These are phyloP conservation scores for Pollenia amentaria DNA, from an alignment of 2,888 invertebrate genomes.

Conservation along the genomic window DNA sequence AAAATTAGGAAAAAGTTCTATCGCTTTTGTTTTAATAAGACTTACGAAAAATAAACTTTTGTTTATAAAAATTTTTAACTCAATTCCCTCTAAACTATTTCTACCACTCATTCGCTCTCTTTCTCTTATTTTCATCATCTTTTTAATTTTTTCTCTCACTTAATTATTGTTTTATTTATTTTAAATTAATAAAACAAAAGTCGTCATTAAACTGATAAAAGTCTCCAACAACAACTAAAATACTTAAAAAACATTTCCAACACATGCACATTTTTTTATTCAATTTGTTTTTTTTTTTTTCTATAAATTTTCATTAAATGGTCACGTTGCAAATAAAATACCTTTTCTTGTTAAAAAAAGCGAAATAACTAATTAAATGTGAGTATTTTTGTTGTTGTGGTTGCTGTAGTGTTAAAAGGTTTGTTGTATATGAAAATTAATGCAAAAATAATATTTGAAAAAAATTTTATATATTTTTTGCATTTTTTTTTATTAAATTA, in stretches of 20 bases:
- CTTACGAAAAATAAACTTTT: too few species aligned
- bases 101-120: too few species aligned
- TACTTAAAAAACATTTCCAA: constrained; percentile 40
- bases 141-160: background rate
- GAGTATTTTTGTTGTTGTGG: constrained; percentile 18
- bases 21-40: too few species aligned
- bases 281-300: constrained; percentile 30
- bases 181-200: constrained; percentile 36
- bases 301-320: constrained; percentile 64
- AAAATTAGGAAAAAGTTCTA: too few species aligned
- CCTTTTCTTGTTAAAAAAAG: constrained; percentile 61
- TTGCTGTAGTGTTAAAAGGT: background rate
- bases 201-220: constrained; percentile 59
- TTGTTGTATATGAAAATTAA: constrained; percentile 47
- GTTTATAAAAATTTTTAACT: too few species aligned
- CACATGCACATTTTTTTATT: constrained; percentile 40
- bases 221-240: constrained; percentile 18
- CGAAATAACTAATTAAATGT: constrained; percentile 12
- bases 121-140: background rate
- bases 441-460: constrained; percentile 24
- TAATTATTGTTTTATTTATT: constrained; percentile 30
- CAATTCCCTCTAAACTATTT: too few species aligned
- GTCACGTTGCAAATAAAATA: constrained; percentile 73
- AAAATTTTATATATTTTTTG: background rate
- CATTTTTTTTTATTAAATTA: constrained; percentile 1